These are phyloP conservation scores for rabbit (Oryctolagus cuniculus) DNA, from an alignment of 2,113 vertebrate genomes.

Conservation along the genomic window DNA sequence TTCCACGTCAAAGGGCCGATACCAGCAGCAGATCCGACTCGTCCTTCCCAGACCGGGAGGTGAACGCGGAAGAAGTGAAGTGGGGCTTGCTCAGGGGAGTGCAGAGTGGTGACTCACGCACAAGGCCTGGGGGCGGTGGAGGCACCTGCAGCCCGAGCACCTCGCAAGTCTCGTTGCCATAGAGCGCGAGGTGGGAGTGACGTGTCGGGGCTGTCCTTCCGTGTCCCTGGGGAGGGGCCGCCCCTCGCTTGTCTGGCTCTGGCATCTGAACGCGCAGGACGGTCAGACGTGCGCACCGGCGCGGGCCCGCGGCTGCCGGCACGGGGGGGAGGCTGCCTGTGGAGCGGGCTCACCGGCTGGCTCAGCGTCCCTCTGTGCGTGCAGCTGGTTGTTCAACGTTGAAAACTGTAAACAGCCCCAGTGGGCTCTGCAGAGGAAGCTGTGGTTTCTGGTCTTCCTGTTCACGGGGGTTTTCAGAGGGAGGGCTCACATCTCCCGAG, in stretches of 20 bases:
- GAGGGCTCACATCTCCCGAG: neutral
- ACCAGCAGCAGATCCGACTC: neutral
- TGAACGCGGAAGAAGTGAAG: neutral
- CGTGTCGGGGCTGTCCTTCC: neutral
- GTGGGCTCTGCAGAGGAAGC: constrained; percentile 78
- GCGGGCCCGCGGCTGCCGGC: neutral
- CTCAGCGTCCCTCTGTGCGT: neutral
- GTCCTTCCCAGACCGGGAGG: neutral
- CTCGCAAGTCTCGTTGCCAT: neutral
- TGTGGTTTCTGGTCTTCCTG: constrained; percentile 86
- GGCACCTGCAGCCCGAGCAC: neutral
- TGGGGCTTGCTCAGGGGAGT: neutral
- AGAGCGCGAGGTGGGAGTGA: neutral
- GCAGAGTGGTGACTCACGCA: neutral
- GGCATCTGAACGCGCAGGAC: neutral
- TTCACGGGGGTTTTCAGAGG: neutral
- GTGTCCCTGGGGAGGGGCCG: neutral
- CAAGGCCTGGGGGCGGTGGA: neutral
- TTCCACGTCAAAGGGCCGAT: neutral
- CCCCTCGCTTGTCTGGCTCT: neutral
- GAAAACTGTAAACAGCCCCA: neutral
- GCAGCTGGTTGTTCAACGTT: neutral
- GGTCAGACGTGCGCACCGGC: neutral
- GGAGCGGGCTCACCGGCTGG: neutral
- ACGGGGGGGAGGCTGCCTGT: neutral